Percentiles rank a stretch among this genome's conserved stretches.
phyloP scores from a whole-genome alignment of 2,113 vertebrate genomes.

The Myotis yumanensis region DNA sequence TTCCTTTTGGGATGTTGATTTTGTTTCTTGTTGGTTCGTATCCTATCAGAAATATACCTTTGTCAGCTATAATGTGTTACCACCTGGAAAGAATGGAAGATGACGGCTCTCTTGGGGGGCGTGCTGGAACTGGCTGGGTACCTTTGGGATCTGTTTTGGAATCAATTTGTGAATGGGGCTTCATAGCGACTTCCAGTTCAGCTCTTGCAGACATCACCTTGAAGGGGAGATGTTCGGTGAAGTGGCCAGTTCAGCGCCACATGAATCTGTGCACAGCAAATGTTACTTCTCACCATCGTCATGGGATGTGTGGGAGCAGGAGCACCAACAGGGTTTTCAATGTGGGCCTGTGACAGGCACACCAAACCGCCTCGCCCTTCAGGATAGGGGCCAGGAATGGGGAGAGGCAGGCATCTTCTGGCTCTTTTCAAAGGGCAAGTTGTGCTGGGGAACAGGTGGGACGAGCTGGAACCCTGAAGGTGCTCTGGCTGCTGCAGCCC shows the following conservation, averaged over 20 bases:
- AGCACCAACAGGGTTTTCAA: not conserved
- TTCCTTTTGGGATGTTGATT: not conserved
- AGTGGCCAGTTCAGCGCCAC: not conserved
- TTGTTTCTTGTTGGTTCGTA: not conserved
- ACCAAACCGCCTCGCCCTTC: accelerated
- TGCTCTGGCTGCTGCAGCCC: not conserved
- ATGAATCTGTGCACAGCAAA: not conserved
- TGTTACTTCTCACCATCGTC: too few species aligned
- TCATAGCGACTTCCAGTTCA: not conserved
- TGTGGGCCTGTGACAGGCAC: not conserved
- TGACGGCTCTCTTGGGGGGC: not conserved
- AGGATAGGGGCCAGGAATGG: not conserved
- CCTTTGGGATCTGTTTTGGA: not conserved
- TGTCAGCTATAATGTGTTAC: not conserved
- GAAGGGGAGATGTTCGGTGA: not conserved
- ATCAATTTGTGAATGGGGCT: not conserved
- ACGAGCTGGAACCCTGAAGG: not conserved
- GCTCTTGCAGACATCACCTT: not conserved
- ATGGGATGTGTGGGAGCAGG: not conserved
- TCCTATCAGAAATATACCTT: not conserved
- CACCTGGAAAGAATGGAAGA: not conserved
- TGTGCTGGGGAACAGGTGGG: too few species aligned
- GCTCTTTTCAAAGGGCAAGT: not conserved
- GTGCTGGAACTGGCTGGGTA: not conserved
- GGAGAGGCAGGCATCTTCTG: not conserved